Conservation (phyloP, 1,140 invertebrate genomes). For the Centruroides vittatus region DNA sequence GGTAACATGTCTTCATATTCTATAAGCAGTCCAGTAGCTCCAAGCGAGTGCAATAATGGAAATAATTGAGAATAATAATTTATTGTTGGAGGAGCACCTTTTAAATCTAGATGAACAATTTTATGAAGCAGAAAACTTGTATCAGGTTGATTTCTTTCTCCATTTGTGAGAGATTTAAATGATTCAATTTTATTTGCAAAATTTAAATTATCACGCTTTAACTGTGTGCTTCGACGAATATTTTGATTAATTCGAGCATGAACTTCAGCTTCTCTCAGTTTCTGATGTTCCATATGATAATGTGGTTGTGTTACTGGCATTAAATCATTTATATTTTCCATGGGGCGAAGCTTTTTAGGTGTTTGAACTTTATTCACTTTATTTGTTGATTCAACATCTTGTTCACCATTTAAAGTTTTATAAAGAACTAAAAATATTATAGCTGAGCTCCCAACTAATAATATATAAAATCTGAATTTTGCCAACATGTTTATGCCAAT, state of each 20-base stretch:
- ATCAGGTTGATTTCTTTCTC: too few relatives aligned
- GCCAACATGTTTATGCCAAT: conserved; percentile 1
- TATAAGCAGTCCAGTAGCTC: conserved; percentile 75
- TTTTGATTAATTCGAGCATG: conserved; percentile 11
- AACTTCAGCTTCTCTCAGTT: conserved; percentile 10
- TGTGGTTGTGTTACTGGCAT: conserved; percentile 12
- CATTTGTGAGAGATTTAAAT: too few relatives aligned
- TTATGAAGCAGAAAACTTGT: conserved; percentile 22
- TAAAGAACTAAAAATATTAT: conserved; percentile 12
- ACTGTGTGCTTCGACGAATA: not conserved
- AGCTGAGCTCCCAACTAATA: conserved; percentile 7
- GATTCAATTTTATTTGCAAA: too few relatives aligned
- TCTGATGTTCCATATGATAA: conserved; percentile 11
- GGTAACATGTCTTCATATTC: conserved; percentile 95
- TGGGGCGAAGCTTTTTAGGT: not conserved
- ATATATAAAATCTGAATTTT: conserved; percentile 13
- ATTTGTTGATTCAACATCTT: conserved; percentile 12
- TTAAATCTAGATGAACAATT: conserved; percentile 58
- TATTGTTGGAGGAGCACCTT: conserved; percentile 54
- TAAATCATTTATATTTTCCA: conserved; percentile 14
- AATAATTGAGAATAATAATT: conserved; percentile 45
- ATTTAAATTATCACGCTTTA: too few relatives aligned
- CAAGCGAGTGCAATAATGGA: conserved; percentile 43
- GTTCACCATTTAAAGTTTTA: conserved; percentile 13
- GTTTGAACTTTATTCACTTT: conserved; percentile 2